Conservation (phyloP, 2,797 vertebrate genomes). For the Clarias platycephalus region DNA sequence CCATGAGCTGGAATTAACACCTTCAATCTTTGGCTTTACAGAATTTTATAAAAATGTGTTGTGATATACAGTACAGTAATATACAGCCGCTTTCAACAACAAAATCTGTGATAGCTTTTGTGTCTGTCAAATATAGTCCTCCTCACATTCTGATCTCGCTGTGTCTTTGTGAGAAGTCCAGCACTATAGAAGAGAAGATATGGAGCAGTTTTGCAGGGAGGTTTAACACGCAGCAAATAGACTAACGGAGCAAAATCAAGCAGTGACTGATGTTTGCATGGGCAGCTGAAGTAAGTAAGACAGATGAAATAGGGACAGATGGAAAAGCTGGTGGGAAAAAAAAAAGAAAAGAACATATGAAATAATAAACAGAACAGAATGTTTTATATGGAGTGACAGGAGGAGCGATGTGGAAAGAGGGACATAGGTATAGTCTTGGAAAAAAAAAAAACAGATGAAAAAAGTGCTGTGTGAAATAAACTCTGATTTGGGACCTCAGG, state of each 20-base stretch:
- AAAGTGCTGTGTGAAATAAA: conserved; percentile 21
- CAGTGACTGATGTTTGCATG: conserved; percentile 41
- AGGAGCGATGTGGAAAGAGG: background rate
- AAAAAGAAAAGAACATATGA: conserved; percentile 37
- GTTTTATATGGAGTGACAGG: conserved; percentile 39
- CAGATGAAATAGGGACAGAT: conserved; percentile 33
- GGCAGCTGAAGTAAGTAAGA: conserved; percentile 25
- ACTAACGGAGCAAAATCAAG: conserved; percentile 25
- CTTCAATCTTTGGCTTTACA: conserved; percentile 34
- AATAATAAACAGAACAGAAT: conserved; percentile 43
- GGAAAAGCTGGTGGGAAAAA: conserved; percentile 11
- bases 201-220: background rate
- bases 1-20: conserved; percentile 1
- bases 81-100: conserved; percentile 43
- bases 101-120: conserved; percentile 38
- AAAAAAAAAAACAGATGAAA: conserved; percentile 3
- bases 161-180: background rate
- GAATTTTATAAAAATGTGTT: background rate
- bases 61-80: background rate
- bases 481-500: conserved; percentile 15
- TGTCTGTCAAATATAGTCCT: conserved; percentile 41
- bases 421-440: conserved; percentile 23
- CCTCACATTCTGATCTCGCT: conserved; percentile 44
- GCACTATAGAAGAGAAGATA: background rate
- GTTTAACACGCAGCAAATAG: conserved; percentile 8